These are phyloP conservation scores for Diaphora mendica DNA, from an alignment of 2,888 invertebrate species.

Conservation along the genomic window DNA sequence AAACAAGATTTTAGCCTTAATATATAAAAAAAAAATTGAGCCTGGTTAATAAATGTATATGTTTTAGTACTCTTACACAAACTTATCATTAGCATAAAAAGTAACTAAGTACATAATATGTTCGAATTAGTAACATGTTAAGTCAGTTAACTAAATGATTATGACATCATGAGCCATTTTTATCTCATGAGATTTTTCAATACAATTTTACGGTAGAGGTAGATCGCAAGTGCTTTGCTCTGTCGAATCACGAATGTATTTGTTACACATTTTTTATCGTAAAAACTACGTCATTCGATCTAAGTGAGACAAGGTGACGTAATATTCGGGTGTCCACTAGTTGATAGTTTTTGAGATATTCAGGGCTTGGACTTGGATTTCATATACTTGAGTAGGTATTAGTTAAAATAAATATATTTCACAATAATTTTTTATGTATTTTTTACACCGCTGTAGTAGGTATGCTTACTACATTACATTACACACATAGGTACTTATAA, in stretches of 20 bases:
- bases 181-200: slow-evolving; percentile 34
- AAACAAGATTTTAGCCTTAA: neutral
- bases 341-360: neutral
- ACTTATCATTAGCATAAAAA: neutral
- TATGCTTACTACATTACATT: too few species aligned
- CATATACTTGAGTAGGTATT: neutral
- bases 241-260: slow-evolving; percentile 33
- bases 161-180: slow-evolving; percentile 45
- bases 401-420: too few species aligned
- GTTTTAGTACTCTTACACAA: neutral
- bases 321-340: slow-evolving; percentile 10
- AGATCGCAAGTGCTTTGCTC: slow-evolving; percentile 17
- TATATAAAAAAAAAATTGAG: neutral
- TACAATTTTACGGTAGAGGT: slow-evolving; percentile 37
- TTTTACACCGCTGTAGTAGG: too few species aligned
- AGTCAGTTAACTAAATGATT: slow-evolving; percentile 36
- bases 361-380: neutral
- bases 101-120: neutral
- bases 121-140: slow-evolving; percentile 16
- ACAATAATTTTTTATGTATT: too few species aligned
- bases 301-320: slow-evolving; percentile 28
- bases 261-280: slow-evolving; percentile 42
- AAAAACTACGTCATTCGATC: slow-evolving; percentile 30
- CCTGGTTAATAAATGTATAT: neutral
- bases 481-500: too few species aligned